Percentiles rank a stretch among this genome's conserved stretches.
Conservation (phyloP, 1,140 invertebrate genomes). For the Lordiphosa clarofinis region DNA sequence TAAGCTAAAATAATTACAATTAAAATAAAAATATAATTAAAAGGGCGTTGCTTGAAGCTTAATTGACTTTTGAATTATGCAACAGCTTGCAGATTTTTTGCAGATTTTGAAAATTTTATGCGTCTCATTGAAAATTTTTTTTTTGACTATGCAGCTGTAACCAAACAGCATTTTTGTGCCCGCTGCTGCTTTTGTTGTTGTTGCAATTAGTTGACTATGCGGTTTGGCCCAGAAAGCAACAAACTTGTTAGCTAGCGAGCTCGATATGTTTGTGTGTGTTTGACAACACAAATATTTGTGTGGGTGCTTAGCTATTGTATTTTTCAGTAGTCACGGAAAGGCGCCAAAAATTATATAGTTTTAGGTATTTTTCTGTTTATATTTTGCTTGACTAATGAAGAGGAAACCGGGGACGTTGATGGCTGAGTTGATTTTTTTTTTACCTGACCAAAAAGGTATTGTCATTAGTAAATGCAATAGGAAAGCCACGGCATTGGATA, state of each 20-base stretch:
- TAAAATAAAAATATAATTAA: constrained; percentile 42
- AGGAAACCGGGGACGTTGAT: constrained; percentile 13
- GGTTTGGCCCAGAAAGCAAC: constrained; percentile 70
- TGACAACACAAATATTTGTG: constrained; percentile 31
- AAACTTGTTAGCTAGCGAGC: constrained; percentile 48
- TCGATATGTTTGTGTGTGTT: constrained; percentile 33
- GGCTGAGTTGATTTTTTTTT: constrained; percentile 33
- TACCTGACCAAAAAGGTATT: constrained; percentile 47
- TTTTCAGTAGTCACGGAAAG: constrained; percentile 38
- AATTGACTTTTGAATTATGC: constrained; percentile 57
- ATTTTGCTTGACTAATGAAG: constrained; percentile 51
- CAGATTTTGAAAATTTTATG: constrained; percentile 33
- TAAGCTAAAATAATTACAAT: constrained; percentile 45
- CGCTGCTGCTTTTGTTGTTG: constrained; percentile 19
- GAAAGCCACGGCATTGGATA: no score
- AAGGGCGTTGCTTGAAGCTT: constrained; percentile 31
- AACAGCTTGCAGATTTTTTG: constrained; percentile 37
- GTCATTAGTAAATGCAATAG: constrained; percentile 36
- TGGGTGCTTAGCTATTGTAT: constrained; percentile 57
- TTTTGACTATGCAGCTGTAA: constrained; percentile 28
- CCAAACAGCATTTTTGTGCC: constrained; percentile 58
- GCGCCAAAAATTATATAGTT: constrained; percentile 55
- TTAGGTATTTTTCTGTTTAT: constrained; percentile 38
- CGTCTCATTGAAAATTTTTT: constrained; percentile 6
- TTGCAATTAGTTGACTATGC: constrained; percentile 70